Evolutionary conservation across 2,797 vertebrate species (phyloP).

Genomic region (Macropus fuliginosus): DNA sequence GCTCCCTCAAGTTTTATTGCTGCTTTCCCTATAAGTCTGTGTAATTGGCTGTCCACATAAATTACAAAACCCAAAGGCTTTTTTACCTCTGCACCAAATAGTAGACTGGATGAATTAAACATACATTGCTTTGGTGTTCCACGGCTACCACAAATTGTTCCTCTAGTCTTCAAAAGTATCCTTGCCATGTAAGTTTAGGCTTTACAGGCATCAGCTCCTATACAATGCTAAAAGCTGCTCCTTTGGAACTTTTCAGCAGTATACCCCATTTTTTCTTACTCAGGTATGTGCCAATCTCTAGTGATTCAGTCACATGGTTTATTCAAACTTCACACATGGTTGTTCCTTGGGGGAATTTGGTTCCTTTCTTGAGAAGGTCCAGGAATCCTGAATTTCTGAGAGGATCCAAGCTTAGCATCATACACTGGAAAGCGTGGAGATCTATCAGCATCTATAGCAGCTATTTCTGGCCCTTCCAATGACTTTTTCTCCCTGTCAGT

Average conservation of each 20-base stretch:
- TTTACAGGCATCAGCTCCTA: background rate
- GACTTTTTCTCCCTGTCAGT: background rate
- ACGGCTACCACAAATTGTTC: background rate
- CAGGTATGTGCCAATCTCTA: background rate
- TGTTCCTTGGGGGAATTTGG: background rate
- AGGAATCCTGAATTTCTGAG: background rate
- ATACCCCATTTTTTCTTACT: background rate
- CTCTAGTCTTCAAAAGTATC: background rate
- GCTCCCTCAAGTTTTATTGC: background rate
- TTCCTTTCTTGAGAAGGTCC: background rate
- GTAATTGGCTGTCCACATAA: background rate
- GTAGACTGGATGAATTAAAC: background rate
- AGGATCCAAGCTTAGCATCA: background rate
- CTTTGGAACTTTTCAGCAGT: background rate
- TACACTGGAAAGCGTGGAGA: background rate
- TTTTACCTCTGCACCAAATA: background rate
- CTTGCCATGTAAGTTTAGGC: background rate
- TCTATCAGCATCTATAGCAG: background rate
- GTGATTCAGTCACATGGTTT: background rate
- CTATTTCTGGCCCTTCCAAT: background rate
- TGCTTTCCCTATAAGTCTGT: background rate
- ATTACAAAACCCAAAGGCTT: background rate
- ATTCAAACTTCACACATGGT: background rate
- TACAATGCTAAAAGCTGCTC: background rate
- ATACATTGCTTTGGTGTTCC: background rate